Evolutionary conservation across 2,888 invertebrate species (phyloP).

Genomic region (Sarcophaga variegata): DNA sequence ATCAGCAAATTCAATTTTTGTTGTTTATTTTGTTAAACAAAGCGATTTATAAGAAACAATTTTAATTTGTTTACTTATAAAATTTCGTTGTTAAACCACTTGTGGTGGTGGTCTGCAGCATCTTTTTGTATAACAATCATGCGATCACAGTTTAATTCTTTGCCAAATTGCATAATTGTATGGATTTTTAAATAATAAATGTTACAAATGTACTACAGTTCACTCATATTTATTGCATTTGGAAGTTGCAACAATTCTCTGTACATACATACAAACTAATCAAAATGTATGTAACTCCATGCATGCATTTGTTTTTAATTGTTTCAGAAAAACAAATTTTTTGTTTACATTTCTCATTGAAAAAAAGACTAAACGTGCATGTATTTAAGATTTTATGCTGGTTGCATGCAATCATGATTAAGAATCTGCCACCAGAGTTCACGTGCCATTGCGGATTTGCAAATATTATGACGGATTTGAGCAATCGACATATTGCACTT

Average conservation of each 20-base stretch:
- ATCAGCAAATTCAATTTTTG: background rate
- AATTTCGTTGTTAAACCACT: background rate
- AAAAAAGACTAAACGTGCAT: conserved; percentile 17
- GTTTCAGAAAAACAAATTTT: conserved; percentile 13
- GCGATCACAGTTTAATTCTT: conserved; percentile 42
- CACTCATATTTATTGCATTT: conserved; percentile 52
- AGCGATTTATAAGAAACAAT: background rate
- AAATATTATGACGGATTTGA: conserved; percentile 14
- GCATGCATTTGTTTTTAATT: conserved; percentile 21
- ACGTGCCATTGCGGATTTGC: conserved; percentile 61
- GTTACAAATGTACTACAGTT: conserved; percentile 45
- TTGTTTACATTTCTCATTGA: conserved; percentile 20
- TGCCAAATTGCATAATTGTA: conserved; percentile 42
- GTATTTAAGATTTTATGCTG: conserved; percentile 49
- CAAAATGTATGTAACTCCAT: conserved; percentile 18
- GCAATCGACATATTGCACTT: conserved; percentile 20
- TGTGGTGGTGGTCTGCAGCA: background rate
- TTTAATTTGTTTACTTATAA: background rate
- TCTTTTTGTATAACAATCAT: conserved; percentile 44
- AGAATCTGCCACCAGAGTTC: conserved; percentile 54
- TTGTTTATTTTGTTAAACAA: background rate
- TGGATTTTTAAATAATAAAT: background rate
- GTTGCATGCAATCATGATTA: conserved; percentile 46
- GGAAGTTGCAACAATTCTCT: conserved; percentile 41
- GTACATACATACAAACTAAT: background rate